Evolutionary conservation across 2,797 vertebrate species (phyloP), one percentile per base, ranked within the genome.

Genomic region (Sandelia bainsii): DNA sequence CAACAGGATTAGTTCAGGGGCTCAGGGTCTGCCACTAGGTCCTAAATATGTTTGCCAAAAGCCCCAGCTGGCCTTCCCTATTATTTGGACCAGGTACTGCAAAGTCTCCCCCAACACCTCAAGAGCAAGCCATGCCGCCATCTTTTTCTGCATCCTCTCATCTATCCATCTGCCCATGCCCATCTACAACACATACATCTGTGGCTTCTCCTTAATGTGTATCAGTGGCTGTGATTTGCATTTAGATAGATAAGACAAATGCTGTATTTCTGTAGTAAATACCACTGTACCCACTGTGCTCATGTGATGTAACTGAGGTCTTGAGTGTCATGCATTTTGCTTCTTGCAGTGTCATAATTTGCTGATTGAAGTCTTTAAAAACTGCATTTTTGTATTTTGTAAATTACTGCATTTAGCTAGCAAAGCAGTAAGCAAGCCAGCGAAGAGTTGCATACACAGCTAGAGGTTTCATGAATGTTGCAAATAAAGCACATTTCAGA

Each of bases 31-130:
- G 83, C 87, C 87, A 81, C 66, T 83, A 78, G 37, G 72, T 85
- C 77, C 83, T 91, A 75, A 92, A 92, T 42, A 62, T 59, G 63
- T 91, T 92, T 93, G 81, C 91, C 90, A 93, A 92, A 88, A 86
- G 81, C 81, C 87, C 91, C 88, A 87, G 92, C 88, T 91, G 91
- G 87, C 75, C 81, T 89, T 53, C 70, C 75, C 34, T 42, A 69
- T 87, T 89, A 82, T 85, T 91, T 94, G 82, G 84, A 91, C 75
- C 80, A 91, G 49, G 90, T 87, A 89, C 57, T 42, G 62, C 56
- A 74, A 64, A 71, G 70, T 85, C 91, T 54, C 44, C 57, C 70
- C 87, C 68, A 80, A 22, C 54, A 42, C 59, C 69, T 87, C 66
- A 82, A 53, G 34, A 82, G 75, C 80, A 79, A 37, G 59, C 74